phyloP scores from a whole-genome alignment of 2,113 vertebrate genomes.

The Steatornis caripensis region DNA sequence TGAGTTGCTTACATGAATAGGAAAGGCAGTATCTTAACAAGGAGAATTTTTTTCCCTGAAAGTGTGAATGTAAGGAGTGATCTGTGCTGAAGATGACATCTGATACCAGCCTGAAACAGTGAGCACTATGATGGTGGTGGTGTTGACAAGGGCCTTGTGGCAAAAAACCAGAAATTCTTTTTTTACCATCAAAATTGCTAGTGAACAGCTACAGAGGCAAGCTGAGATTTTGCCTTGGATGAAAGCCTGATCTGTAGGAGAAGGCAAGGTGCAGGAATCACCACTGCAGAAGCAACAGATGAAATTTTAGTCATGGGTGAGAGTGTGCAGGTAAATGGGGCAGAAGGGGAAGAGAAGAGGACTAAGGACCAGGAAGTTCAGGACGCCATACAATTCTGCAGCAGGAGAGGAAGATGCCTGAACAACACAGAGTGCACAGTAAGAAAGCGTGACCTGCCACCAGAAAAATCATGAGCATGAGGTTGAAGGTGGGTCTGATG shows the following conservation, averaged over 20 bases:
- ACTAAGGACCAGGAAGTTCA: background rate
- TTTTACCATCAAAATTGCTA: background rate
- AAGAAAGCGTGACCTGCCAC: background rate
- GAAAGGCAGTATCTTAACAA: background rate
- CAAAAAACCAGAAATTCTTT: background rate
- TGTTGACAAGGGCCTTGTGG: background rate
- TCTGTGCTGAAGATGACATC: background rate
- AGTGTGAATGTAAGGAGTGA: background rate
- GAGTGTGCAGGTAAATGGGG: background rate
- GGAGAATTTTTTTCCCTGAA: background rate
- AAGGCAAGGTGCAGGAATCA: background rate
- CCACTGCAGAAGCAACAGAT: background rate
- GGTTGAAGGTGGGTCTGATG: background rate
- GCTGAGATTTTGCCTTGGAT: background rate
- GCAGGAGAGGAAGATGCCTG: accelerated
- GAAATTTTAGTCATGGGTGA: background rate
- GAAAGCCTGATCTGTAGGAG: background rate
- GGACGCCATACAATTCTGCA: background rate
- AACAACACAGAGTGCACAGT: background rate
- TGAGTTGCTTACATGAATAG: background rate
- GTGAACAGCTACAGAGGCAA: background rate
- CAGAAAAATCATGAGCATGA: background rate
- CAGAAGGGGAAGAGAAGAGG: background rate
- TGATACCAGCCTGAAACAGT: background rate
- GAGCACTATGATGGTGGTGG: background rate